phyloP scores from a whole-genome alignment of 2,113 vertebrate genomes.

The Notothenia coriiceps region DNA sequence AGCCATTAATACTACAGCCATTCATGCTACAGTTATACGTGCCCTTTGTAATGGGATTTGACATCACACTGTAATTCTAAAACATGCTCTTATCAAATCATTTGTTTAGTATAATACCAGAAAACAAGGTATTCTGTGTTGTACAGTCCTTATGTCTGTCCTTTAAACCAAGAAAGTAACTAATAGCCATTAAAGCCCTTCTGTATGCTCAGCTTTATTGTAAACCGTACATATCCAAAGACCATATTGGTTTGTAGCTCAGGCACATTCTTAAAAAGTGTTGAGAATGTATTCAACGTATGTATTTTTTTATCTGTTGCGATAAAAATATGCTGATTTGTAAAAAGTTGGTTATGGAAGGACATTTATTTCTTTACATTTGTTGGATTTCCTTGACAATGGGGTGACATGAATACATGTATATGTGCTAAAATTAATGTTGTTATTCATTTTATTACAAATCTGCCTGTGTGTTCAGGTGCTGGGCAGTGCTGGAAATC shows the following conservation, averaged over 20 bases:
- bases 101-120: neutral
- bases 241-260: neutral
- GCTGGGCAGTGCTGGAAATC: constrained; percentile 83
- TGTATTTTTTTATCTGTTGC: neutral
- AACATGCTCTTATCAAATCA: neutral
- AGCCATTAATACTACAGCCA: neutral
- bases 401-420: neutral
- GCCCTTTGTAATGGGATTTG: neutral
- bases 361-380: neutral
- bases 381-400: neutral
- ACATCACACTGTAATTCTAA: neutral
- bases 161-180: no score
- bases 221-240: neutral
- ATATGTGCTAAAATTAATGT: neutral
- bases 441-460: neutral
- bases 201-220: neutral
- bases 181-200: neutral
- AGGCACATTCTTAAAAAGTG: no score
- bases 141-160: neutral
- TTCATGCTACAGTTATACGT: no score
- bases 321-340: neutral
- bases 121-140: neutral
- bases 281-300: neutral
- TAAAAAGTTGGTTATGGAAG: no score
- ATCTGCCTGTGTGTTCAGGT: constrained; percentile 66